These are phyloP conservation scores for Garrulus glandarius DNA, from an alignment of 2,797 vertebrate species.

Conservation along the genomic window DNA sequence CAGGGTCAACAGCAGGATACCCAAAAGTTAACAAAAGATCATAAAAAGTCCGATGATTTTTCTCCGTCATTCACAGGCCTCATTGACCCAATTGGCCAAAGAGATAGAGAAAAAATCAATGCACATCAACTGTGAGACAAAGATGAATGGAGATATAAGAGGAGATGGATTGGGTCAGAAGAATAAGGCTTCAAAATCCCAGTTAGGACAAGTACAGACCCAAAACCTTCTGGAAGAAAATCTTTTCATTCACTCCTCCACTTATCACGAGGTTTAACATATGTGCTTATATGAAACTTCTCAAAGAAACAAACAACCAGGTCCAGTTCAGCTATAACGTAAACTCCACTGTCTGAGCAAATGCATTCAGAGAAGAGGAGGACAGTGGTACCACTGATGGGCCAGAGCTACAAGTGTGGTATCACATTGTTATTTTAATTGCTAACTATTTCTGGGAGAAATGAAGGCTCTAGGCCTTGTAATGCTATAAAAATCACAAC, in stretches of 20 bases:
- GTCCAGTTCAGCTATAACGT: background rate
- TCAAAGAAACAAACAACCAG: background rate
- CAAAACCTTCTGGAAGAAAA: background rate
- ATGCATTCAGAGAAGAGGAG: background rate
- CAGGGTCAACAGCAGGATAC: background rate
- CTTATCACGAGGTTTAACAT: background rate
- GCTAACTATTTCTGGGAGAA: background rate
- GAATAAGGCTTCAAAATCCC: background rate
- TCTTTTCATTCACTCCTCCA: background rate
- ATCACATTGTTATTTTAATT: background rate
- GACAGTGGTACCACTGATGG: background rate
- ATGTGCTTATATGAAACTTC: background rate
- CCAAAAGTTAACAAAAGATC: background rate
- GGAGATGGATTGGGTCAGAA: background rate
- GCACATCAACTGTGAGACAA: background rate
- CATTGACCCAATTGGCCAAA: background rate
- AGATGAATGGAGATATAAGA: background rate
- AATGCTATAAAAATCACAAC: background rate
- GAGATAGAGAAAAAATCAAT: background rate
- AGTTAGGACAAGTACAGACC: background rate
- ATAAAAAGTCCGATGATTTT: background rate
- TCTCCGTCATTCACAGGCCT: background rate
- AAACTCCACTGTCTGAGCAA: background rate
- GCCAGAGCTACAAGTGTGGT: background rate
- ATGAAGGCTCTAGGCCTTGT: background rate